phyloP scores from a whole-genome alignment of 2,113 vertebrate species.

The Zapornia atra region DNA sequence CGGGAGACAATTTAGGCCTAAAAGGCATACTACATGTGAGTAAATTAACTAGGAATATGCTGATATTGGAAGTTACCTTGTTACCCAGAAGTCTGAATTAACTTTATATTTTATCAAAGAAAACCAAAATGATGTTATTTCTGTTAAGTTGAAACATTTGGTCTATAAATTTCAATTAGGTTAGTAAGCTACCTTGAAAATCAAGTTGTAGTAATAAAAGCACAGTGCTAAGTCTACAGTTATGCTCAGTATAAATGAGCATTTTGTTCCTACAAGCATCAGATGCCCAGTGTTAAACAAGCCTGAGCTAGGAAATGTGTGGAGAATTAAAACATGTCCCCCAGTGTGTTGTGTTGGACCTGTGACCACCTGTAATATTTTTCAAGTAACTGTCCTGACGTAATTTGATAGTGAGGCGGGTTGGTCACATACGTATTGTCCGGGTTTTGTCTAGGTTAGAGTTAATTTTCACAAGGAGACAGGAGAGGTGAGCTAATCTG shows the following conservation, averaged over 20 bases:
- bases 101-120: neutral
- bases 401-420: neutral
- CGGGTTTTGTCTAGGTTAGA: too few species aligned
- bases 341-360: neutral
- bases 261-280: neutral
- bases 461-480: too few species aligned
- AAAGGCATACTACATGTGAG: neutral
- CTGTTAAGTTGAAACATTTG: neutral
- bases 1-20: neutral
- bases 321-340: neutral
- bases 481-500: too few species aligned
- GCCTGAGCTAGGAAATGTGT: neutral
- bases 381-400: neutral
- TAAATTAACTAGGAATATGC: neutral
- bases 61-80: neutral
- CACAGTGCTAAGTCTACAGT: neutral
- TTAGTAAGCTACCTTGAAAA: neutral
- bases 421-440: neutral
- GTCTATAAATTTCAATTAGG: constrained; percentile 33
- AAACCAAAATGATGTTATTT: neutral
- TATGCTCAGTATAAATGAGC: neutral
- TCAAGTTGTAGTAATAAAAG: neutral
- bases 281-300: neutral
- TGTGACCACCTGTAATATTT: neutral
- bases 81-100: constrained; percentile 4